Evolutionary conservation across 2,797 vertebrate species (phyloP).

Genomic region (Diplodus puntazzo): DNA sequence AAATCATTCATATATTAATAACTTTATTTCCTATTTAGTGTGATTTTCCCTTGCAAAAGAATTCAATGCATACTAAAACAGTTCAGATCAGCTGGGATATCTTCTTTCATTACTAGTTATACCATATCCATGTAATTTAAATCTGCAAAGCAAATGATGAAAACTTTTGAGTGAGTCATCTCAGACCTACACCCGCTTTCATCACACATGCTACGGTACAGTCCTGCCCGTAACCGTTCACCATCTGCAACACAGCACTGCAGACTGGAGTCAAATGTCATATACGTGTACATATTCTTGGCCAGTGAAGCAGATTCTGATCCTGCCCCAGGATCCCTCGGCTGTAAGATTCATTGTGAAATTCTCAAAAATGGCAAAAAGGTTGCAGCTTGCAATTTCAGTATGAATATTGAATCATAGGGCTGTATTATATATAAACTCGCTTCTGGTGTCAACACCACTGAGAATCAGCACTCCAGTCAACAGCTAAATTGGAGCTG

Average conservation of each 20-base stretch:
- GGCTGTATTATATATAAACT: not conserved
- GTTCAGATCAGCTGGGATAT: not conserved
- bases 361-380: not conserved
- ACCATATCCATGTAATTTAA: not conserved
- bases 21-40: not conserved
- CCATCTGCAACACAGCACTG: too few species aligned
- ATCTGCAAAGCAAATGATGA: not conserved
- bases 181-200: not conserved
- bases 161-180: not conserved
- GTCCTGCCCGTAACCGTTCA: too few species aligned
- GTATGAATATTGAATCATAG: constrained; percentile 1
- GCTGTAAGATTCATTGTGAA: not conserved
- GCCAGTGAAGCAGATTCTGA: too few species aligned
- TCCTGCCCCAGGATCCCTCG: too few species aligned
- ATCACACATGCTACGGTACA: too few species aligned
- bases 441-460: not conserved
- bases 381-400: not conserved
- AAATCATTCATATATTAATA: not conserved
- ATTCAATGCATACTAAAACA: not conserved
- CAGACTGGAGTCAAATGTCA: too few species aligned
- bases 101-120: not conserved
- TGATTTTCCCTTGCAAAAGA: not conserved
- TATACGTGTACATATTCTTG: too few species aligned
- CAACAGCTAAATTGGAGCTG: not conserved
- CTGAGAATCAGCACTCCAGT: not conserved